Percentiles rank a stretch among this genome's conserved stretches.
Evolutionary conservation across 2,113 vertebrate genomes (phyloP).

Genomic region (Misgurnus mizolepis): DNA sequence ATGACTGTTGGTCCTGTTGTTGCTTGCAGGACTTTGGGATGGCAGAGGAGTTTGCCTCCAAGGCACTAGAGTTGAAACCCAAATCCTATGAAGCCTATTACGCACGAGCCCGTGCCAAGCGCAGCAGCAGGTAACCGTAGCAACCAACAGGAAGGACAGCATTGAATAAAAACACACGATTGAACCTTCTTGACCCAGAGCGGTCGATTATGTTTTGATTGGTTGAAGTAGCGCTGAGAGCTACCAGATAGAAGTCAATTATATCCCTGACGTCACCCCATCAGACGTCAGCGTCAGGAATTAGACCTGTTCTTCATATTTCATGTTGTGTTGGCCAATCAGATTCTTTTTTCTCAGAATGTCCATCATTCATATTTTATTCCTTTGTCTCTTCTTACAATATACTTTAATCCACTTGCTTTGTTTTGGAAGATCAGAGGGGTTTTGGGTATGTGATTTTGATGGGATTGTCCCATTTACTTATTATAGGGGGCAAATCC

Average conservation of each 20-base stretch:
- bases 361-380: slow-evolving; percentile 43
- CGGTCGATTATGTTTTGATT: neutral
- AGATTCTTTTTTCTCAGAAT: slow-evolving; percentile 27
- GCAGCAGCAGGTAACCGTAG: slow-evolving; percentile 71
- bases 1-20: slow-evolving; percentile 59
- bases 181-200: slow-evolving; percentile 6
- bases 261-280: neutral
- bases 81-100: slow-evolving; percentile 98
- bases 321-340: slow-evolving; percentile 37
- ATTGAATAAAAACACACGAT: neutral
- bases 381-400: slow-evolving; percentile 12
- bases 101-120: slow-evolving; percentile 74
- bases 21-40: slow-evolving; percentile 76
- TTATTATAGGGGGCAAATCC: no score
- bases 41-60: slow-evolving; percentile 97
- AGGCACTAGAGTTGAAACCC: slow-evolving; percentile 95
- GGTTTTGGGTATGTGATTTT: neutral
- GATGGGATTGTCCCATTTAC: neutral
- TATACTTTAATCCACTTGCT: neutral
- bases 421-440: neutral
- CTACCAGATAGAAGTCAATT: slow-evolving; percentile 1
- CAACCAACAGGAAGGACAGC: slow-evolving; percentile 42
- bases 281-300: slow-evolving; percentile 1
- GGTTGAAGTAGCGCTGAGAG: slow-evolving; percentile 3
- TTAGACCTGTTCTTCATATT: slow-evolving; percentile 29